Evolutionary conservation across 1,140 invertebrate genomes (phyloP).

Genomic region (Portunus trituberculatus): DNA sequence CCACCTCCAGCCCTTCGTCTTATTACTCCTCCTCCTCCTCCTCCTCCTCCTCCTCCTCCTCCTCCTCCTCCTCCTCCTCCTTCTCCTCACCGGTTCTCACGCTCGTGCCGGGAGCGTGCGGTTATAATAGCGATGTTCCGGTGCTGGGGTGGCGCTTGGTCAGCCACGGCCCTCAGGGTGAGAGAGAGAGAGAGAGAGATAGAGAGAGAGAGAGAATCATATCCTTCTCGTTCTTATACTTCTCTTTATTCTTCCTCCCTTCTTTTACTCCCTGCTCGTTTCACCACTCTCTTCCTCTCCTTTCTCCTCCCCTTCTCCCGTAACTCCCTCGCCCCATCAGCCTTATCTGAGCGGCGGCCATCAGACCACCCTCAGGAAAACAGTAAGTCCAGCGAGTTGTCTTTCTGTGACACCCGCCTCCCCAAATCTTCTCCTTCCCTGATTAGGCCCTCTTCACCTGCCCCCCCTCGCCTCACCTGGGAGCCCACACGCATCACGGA

Average conservation of each 20-base stretch:
- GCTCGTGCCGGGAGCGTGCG: not conserved
- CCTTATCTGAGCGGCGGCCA: not conserved
- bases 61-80: not conserved
- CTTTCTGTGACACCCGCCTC: not conserved
- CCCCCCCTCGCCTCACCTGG: not conserved
- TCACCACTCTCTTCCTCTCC: no score
- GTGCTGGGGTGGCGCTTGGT: not conserved
- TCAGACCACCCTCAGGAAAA: not conserved
- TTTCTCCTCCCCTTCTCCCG: not conserved
- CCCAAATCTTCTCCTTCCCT: not conserved
- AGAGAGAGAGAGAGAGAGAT: constrained; percentile 7
- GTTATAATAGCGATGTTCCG: constrained; percentile 9
- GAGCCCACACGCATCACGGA: not conserved
- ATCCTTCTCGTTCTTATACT: not conserved
- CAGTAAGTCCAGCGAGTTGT: not conserved
- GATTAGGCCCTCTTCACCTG: not conserved
- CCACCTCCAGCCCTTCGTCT: not conserved
- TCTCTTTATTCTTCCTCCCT: not conserved
- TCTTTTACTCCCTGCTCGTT: no score
- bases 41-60: not conserved
- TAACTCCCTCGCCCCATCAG: not conserved
- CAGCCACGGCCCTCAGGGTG: not conserved
- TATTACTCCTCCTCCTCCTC: not conserved
- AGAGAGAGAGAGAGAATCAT: not conserved
- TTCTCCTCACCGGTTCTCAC: not conserved